A percentile compares a stretch with the other conserved stretches of the same genome.
Evolutionary conservation across 2,888 invertebrate species (phyloP).

Genomic region (Heteromyza rotundicornis): DNA sequence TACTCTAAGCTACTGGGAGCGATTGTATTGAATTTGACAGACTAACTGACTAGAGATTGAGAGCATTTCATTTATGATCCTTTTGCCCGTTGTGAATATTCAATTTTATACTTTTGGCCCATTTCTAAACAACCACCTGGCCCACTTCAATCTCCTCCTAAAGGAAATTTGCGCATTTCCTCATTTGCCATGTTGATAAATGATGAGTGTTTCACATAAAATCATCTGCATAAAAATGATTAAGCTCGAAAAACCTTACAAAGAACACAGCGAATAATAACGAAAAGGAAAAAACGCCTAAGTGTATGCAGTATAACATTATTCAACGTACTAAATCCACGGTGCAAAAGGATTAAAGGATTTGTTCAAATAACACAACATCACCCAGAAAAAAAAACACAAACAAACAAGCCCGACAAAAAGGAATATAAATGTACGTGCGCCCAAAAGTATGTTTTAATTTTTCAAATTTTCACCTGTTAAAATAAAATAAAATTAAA

Average conservation of each 20-base stretch:
- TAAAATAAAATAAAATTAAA: conserved; percentile 4
- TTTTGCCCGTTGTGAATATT: too few species aligned
- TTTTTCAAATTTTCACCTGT: background rate
- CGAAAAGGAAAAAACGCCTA: background rate
- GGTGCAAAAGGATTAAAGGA: background rate
- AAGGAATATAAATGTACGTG: background rate
- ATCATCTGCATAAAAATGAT: background rate
- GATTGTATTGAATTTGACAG: too few species aligned
- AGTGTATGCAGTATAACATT: background rate
- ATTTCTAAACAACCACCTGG: too few species aligned
- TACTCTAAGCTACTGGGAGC: too few species aligned
- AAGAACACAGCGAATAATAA: background rate
- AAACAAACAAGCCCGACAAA: background rate
- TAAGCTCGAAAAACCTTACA: background rate
- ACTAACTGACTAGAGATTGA: too few species aligned
- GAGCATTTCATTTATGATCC: too few species aligned
- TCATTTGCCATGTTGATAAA: background rate
- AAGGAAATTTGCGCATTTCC: too few species aligned
- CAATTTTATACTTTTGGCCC: too few species aligned
- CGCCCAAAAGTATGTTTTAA: conserved; percentile 1
- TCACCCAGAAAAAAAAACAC: too few species aligned
- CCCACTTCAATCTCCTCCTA: too few species aligned
- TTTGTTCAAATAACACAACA: background rate
- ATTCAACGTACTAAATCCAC: background rate
- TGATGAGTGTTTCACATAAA: background rate